These are phyloP conservation scores for Octodon degus DNA, from an alignment of 2,113 vertebrate species.

Conservation along the genomic window DNA sequence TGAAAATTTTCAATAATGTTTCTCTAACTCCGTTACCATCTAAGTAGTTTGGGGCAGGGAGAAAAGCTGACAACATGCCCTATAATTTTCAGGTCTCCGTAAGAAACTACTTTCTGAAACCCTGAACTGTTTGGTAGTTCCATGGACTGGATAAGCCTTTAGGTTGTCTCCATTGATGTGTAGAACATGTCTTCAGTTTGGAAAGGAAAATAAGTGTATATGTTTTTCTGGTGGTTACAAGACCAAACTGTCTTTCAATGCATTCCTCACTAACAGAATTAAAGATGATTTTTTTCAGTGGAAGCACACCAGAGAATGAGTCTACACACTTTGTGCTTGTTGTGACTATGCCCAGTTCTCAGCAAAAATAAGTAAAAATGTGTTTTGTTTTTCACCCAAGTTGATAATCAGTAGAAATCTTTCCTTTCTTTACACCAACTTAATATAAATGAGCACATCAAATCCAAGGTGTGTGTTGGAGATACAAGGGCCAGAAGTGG, in stretches of 20 bases:
- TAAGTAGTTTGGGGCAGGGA: too few relatives aligned
- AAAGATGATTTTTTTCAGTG: not conserved
- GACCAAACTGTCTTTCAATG: not conserved
- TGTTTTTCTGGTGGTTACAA: not conserved
- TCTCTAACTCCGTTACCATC: not conserved
- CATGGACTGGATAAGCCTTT: not conserved
- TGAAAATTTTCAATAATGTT: not conserved
- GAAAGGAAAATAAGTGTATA: not conserved
- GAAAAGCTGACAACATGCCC: not conserved
- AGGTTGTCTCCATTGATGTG: not conserved
- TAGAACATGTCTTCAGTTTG: not conserved
- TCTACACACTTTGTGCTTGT: not conserved
- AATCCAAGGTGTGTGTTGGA: not conserved
- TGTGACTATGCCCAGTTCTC: not conserved
- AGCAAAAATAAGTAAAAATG: not conserved
- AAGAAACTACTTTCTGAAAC: not conserved
- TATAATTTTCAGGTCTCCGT: not conserved
- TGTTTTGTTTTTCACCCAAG: slow-evolving; percentile 5
- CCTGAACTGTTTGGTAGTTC: not conserved
- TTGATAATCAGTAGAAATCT: not conserved
- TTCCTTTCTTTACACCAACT: not conserved
- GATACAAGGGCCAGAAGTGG: not conserved
- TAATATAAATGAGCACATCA: not conserved
- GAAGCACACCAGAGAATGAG: not conserved
- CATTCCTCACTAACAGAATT: not conserved